These are phyloP conservation scores for Solea solea DNA, from an alignment of 2,113 vertebrate genomes.

Conservation along the genomic window DNA sequence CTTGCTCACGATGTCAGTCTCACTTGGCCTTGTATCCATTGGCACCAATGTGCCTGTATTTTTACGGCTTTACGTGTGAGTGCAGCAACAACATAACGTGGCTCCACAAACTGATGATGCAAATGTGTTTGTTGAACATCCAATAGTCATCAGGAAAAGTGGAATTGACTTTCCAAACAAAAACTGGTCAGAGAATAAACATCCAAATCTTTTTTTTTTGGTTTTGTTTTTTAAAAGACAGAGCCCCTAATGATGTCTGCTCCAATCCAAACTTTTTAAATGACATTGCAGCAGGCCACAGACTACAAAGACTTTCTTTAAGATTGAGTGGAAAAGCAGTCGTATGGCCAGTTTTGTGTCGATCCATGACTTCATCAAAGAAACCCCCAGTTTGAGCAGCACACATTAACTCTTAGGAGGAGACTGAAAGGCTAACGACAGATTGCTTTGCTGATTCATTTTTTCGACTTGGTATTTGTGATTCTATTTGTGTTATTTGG, in stretches of 20 bases:
- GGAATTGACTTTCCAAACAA: conserved; percentile 33
- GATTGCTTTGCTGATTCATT: neutral
- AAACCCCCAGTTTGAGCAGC: neutral
- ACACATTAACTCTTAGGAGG: neutral
- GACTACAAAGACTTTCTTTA: conserved; percentile 38
- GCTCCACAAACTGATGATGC: conserved; percentile 31
- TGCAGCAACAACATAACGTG: conserved; percentile 26
- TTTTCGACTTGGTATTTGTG: neutral
- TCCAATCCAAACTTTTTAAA: conserved; percentile 30
- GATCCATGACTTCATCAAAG: conserved; percentile 11
- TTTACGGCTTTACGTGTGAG: neutral
- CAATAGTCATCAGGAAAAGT: conserved; percentile 6
- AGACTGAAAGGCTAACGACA: neutral
- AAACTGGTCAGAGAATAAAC: conserved; percentile 26
- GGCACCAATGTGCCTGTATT: neutral
- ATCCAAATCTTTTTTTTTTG: neutral
- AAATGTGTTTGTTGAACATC: conserved; percentile 33
- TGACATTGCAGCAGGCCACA: conserved; percentile 35
- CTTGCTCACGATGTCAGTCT: neutral
- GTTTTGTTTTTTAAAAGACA: neutral
- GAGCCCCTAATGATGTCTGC: conserved; percentile 28
- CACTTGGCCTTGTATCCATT: conserved; percentile 7
- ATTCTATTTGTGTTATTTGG: neutral
- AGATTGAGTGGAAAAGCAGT: conserved; percentile 6
- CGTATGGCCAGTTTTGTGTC: neutral